Base-by-base conservation (phyloP, 2,888 invertebrate genomes). In the Eueremaeus valkanovi region DNA sequence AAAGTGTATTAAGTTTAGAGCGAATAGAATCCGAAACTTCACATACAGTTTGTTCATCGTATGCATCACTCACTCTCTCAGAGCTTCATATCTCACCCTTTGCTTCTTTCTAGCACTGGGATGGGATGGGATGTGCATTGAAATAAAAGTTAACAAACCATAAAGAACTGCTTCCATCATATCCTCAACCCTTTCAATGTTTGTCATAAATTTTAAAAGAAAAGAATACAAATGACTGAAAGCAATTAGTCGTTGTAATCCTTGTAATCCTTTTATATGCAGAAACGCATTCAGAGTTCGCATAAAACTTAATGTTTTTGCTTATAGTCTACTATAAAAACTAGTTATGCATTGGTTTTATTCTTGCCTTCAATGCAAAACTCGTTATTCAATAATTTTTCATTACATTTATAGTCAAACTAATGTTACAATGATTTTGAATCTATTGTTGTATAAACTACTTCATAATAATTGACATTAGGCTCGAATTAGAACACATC, bases 71-170 rank as follows among this genome's bases (percentile, higher is more conserved):
- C 61, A 27, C 31, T 36, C 9, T 13, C 29, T 61, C 18, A 13
- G 16, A 16, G 16, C 29, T 13, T 3, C 13, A 24, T 21, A 5
- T 27, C 31, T 66, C 66, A 66, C 36, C 66, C 66, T 66, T 66
- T 66, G 36, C 66, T 66, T 61, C 18, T 21, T 31, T 33, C n/a
- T 33, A 40, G 36, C 33, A 66, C 40, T 36, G 40, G 31, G 31
- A 66, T n/a, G n/a, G n/a, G n/a, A n/a, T n/a, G n/a, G n/a, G n/a
- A n/a, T n/a, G n/a, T 33, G 21, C 66, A 66, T 40, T 36, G 21
- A 66, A 66, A 66, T 66, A 66, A 66, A 66, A 66, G 66, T 66
- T 66, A 66, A 66, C 66, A 66, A 66, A 66, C 66, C 66, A 66
- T 66, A 66, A 66, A 66, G 66, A 66, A 66, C 36, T 36, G 66